Evolutionary conservation across 92 coral and sea anemone species (phyloP).

Genomic region (Porites evermanni): DNA sequence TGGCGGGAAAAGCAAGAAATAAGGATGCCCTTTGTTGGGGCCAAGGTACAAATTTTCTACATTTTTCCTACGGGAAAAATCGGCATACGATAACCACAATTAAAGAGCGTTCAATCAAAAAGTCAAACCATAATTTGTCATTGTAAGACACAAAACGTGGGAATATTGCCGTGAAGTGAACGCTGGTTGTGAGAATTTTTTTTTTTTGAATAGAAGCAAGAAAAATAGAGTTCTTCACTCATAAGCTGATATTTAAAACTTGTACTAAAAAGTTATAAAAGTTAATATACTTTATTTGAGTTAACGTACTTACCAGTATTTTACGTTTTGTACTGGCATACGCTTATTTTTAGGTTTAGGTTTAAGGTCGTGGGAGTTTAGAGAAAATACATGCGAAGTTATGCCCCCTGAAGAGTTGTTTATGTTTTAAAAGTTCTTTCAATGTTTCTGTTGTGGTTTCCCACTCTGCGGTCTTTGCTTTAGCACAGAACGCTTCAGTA

Average conservation of each 20-base stretch:
- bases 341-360: neutral
- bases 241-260: no score
- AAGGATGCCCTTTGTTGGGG: neutral
- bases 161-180: neutral
- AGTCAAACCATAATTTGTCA: neutral
- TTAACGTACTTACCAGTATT: neutral
- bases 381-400: constrained; percentile 2
- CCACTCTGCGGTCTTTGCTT: neutral
- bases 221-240: no score
- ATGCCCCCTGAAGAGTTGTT: constrained; percentile 27
- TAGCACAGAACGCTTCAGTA: no score
- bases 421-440: neutral
- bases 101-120: no score
- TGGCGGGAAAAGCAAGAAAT: neutral
- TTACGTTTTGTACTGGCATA: neutral
- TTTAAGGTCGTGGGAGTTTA: constrained; percentile 39
- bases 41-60: neutral
- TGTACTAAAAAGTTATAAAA: no score
- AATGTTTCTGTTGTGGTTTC: neutral
- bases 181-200: neutral
- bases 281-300: neutral
- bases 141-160: neutral
- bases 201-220: neutral
- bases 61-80: constrained; percentile 14
- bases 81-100: neutral